A percentile compares a stretch with the other conserved stretches of the same genome.
Conservation (phyloP, 2,888 invertebrate genomes). For the Agrochola lychnidis region DNA sequence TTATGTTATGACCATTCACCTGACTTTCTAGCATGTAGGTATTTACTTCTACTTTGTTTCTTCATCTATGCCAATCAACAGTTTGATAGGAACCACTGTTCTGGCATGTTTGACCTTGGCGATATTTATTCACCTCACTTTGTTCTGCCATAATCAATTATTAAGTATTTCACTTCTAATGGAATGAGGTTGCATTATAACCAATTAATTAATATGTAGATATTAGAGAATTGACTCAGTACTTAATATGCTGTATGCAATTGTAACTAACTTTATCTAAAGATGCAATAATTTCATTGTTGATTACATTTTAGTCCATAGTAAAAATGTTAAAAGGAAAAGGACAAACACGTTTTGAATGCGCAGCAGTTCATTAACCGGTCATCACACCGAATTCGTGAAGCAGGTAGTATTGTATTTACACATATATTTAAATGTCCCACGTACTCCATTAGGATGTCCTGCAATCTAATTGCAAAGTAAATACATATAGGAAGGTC, state of each 20-base stretch:
- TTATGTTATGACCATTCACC: neutral
- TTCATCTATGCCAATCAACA: neutral
- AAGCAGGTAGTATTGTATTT: constrained; percentile 33
- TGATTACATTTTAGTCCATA: constrained; percentile 6
- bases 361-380: constrained; percentile 51
- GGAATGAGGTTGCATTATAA: neutral
- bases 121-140: neutral
- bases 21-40: neutral
- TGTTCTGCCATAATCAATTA: neutral
- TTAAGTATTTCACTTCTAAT: neutral
- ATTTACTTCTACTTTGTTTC: neutral
- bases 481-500: neutral
- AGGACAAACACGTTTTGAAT: constrained; percentile 27
- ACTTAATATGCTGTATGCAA: neutral
- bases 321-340: constrained; percentile 31
- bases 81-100: neutral
- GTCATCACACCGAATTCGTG: constrained; percentile 54
- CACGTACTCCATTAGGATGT: neutral
- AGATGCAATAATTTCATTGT: neutral
- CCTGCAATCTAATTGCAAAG: neutral
- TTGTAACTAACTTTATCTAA: neutral
- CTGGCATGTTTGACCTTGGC: neutral
- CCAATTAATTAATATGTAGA: neutral
- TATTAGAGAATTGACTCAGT: neutral
- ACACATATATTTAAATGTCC: constrained; percentile 3